Percentiles rank a stretch among this genome's conserved stretches.
Conservation (phyloP, 2,888 invertebrate species). For the Dendrolimus houi region DNA sequence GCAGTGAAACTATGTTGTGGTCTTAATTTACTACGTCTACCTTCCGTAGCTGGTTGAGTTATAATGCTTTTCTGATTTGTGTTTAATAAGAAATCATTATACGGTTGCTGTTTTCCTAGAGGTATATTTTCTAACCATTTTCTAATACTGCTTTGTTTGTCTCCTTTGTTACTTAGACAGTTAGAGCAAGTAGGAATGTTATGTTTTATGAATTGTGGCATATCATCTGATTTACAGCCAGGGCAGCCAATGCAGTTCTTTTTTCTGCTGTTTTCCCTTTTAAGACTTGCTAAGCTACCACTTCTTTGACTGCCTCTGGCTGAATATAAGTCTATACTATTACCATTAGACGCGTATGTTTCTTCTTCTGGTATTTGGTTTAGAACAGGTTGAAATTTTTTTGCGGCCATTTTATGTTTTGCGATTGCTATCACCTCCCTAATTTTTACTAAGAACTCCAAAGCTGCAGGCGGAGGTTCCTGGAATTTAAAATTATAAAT, state of each 20-base stretch:
- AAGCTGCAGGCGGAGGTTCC: constrained; percentile 93
- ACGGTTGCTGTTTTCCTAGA: constrained; percentile 47
- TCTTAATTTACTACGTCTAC: constrained; percentile 32
- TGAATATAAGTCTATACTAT: constrained; percentile 63
- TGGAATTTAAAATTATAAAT: constrained; percentile 48
- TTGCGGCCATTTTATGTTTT: constrained; percentile 90
- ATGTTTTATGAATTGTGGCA: constrained; percentile 56
- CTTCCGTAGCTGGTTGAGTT: constrained; percentile 43
- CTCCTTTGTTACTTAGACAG: constrained; percentile 76
- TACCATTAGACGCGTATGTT: constrained; percentile 62
- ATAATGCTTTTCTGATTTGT: constrained; percentile 36
- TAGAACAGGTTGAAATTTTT: constrained; percentile 86
- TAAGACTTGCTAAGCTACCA: constrained; percentile 74
- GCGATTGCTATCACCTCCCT: constrained; percentile 93
- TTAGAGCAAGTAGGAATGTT: constrained; percentile 68
- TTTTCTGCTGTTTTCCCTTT: constrained; percentile 78
- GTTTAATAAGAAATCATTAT: constrained; percentile 37
- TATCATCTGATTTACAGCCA: constrained; percentile 69
- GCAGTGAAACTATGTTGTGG: constrained; percentile 59
- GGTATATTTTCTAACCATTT: constrained; percentile 87
- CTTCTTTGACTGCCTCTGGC: constrained; percentile 70
- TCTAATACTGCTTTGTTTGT: constrained; percentile 84
- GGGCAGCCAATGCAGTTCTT: constrained; percentile 81
- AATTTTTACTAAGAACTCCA: constrained; percentile 92
- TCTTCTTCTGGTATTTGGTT: constrained; percentile 90